Conservation (phyloP, 2,797 vertebrate genomes). For the Gallinago nigripennis region DNA sequence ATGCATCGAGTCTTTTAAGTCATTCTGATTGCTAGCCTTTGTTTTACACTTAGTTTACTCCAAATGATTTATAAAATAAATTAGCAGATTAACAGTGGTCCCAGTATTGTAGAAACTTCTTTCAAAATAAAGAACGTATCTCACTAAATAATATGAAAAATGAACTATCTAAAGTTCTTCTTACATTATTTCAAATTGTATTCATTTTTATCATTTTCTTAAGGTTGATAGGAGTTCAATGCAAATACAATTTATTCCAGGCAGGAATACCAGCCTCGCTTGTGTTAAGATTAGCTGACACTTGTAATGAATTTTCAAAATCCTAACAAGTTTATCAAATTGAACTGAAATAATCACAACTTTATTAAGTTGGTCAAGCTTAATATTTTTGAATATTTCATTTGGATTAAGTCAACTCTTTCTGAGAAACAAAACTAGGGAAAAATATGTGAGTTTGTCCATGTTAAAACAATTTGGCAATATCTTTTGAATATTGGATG, state of each 20-base stretch:
- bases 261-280: not conserved
- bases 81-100: not conserved
- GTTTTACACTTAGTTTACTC: not conserved
- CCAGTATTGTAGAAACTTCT: not conserved
- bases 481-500: not conserved
- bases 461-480: not conserved
- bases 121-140: not conserved
- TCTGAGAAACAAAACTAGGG: not conserved
- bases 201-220: not conserved
- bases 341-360: not conserved
- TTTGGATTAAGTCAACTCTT: not conserved
- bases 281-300: conserved; percentile 8
- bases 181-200: not conserved
- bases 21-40: not conserved
- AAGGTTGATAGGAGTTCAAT: not conserved
- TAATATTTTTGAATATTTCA: not conserved
- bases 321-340: not conserved
- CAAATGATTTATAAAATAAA: not conserved
- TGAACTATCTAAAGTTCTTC: not conserved
- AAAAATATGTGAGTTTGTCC: not conserved
- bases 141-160: not conserved
- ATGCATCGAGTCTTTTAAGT: not conserved
- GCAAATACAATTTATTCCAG: not conserved
- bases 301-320: not conserved
- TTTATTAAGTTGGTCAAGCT: not conserved